These are phyloP conservation scores for Amphipoea lucens DNA, from an alignment of 2,888 invertebrate species.

Conservation along the genomic window DNA sequence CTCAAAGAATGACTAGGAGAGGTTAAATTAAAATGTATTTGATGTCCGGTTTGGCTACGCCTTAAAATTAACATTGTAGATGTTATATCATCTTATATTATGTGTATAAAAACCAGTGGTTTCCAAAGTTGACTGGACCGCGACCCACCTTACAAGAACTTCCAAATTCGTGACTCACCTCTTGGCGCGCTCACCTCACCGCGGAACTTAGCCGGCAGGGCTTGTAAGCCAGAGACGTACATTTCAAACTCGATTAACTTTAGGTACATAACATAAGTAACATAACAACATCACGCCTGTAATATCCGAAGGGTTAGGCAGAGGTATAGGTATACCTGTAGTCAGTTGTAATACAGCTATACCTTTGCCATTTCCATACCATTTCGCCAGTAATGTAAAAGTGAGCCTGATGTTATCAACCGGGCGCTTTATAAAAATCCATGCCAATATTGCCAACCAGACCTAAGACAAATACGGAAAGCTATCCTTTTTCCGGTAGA, in stretches of 20 bases:
- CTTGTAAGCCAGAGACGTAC: not conserved
- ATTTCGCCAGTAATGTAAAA: not conserved
- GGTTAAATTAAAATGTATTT: slow-evolving; percentile 22
- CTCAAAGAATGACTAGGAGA: slow-evolving; percentile 12
- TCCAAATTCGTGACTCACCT: not conserved
- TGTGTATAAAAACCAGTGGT: not conserved
- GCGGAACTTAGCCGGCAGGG: not conserved
- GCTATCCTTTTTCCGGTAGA: slow-evolving; percentile 29
- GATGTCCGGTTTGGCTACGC: slow-evolving; percentile 11
- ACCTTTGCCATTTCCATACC: no score
- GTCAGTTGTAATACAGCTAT: no score
- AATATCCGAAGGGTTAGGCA: not conserved
- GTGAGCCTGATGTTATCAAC: not conserved
- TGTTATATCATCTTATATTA: slow-evolving; percentile 5
- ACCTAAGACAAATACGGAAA: slow-evolving; percentile 27
- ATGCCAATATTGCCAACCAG: not conserved
- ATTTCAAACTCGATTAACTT: not conserved
- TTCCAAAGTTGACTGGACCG: not conserved
- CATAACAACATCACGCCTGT: not conserved
- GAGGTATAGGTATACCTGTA: not conserved
- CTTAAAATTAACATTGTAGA: not conserved
- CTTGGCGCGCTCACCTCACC: not conserved
- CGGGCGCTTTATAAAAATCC: not conserved
- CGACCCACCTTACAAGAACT: not conserved
- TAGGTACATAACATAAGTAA: not conserved